Conservation (phyloP, 2,797 vertebrate genomes). For the Liasis olivaceus region DNA sequence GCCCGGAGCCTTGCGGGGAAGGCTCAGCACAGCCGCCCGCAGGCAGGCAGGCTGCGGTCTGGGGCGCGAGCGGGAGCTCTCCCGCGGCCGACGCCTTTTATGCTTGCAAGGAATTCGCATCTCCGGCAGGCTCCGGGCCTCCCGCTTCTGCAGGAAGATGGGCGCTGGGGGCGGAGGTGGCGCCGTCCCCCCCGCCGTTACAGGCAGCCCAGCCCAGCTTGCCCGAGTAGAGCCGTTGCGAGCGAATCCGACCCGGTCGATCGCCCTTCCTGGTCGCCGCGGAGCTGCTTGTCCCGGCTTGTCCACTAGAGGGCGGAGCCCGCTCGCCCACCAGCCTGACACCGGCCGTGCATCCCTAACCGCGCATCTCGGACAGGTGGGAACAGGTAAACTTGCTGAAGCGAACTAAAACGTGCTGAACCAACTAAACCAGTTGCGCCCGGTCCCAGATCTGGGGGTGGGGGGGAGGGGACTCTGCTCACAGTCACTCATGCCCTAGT, state of each 20-base stretch:
- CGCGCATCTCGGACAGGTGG: not conserved
- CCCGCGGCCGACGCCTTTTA: no score
- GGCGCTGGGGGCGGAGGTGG: not conserved
- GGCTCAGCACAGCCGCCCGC: not conserved
- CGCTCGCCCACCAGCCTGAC: not conserved
- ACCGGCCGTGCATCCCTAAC: not conserved
- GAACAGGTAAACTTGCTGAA: not conserved
- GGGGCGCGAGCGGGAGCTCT: no score
- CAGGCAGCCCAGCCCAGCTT: not conserved
- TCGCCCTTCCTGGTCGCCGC: not conserved
- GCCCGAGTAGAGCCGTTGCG: no score
- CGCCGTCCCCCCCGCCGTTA: not conserved
- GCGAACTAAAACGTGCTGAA: not conserved
- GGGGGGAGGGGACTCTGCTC: no score
- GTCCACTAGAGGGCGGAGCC: not conserved
- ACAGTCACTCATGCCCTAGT: no score
- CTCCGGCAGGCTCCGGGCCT: not conserved
- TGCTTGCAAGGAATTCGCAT: not conserved
- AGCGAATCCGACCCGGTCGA: no score
- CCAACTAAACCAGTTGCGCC: not conserved
- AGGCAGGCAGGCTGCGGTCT: no score
- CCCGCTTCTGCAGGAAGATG: not conserved
- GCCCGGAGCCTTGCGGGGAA: not conserved
- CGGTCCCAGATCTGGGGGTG: no score
- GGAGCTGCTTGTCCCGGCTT: not conserved